phyloP scores from a whole-genome alignment of 2,888 invertebrate genomes.

The Eupithecia tripunctaria region DNA sequence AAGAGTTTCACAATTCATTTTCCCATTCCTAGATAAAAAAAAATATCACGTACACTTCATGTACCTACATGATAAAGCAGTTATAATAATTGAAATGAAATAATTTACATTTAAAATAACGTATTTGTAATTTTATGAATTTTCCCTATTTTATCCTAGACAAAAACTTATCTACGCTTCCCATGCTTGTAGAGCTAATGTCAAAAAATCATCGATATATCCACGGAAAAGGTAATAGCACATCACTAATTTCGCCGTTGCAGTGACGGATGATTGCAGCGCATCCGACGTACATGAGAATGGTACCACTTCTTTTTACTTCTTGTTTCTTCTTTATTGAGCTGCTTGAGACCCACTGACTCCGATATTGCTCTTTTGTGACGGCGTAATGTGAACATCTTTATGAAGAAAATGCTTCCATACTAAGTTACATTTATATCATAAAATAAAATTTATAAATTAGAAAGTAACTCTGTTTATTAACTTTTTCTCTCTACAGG shows the following conservation, averaged over 20 bases:
- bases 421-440: too few species aligned
- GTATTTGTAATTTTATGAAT: too few species aligned
- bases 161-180: not conserved
- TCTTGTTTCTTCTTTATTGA: constrained; percentile 11
- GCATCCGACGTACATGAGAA: constrained; percentile 77
- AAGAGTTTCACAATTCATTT: too few species aligned
- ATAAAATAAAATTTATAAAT: too few species aligned
- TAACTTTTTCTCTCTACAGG: too few species aligned
- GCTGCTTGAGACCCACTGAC: constrained; percentile 16
- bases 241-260: constrained; percentile 50
- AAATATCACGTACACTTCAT: too few species aligned
- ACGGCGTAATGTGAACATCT: not conserved
- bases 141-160: not conserved
- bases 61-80: too few species aligned
- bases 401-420: not conserved
- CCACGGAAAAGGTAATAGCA: not conserved
- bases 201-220: not conserved
- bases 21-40: too few species aligned
- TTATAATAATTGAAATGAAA: too few species aligned
- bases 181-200: not conserved
- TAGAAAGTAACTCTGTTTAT: too few species aligned
- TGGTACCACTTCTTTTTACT: constrained; percentile 44
- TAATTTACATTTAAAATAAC: too few species aligned
- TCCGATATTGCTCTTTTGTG: not conserved
- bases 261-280: constrained; percentile 59